Base-by-base conservation (phyloP, 1,140 invertebrate species). In the Conus ventricosus region DNA sequence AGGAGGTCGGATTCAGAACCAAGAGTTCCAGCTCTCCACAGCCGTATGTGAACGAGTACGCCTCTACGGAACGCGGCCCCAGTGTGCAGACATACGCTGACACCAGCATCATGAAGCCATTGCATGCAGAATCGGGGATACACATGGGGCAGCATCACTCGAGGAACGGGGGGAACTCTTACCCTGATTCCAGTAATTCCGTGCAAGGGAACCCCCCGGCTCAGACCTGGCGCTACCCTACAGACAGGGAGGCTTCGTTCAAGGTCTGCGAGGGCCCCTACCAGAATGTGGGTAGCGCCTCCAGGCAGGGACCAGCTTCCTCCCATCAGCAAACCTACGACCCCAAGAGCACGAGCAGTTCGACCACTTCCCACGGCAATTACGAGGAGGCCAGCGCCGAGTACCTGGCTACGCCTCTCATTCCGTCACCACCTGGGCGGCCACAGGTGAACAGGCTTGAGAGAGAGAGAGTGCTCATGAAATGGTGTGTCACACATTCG, bases 21-120 rank as follows among this genome's bases (percentile, higher is more conserved):
- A 71, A 20, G 20, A 23, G 23, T 23, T 20, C 67, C 15, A 71
- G 13, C 63, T 63, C 55, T 13, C 25, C 55, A 10, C 83, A 39
- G 27, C 5, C n/a, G n/a, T 67, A 57, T 17, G 10, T 63, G 7
- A 67, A 39, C 15, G 54, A 57, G 15, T 15, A 57, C 83, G n/a
- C 23, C 83, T 63, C 25, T 8, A 63, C 39, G 17, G 84, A 63
- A 53, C 84, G 84, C 63, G 71, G 27, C 6, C 63, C 20, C 6
- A n/a, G 10, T 11, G 63, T 83, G 39, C 81, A 85, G 13, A 85
- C 84, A 1, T 85, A 53, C 67, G 67, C 60, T 1, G 67, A 85
- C 60, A 75, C 84, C 63, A 85, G 63, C 84, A 67, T 85, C 84
- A 75, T 75, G 63, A 85, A 60, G 63, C 67, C 60, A 27, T 13